These are phyloP conservation scores for Tipula helvola DNA, from an alignment of 2,888 invertebrate species.

Conservation along the genomic window DNA sequence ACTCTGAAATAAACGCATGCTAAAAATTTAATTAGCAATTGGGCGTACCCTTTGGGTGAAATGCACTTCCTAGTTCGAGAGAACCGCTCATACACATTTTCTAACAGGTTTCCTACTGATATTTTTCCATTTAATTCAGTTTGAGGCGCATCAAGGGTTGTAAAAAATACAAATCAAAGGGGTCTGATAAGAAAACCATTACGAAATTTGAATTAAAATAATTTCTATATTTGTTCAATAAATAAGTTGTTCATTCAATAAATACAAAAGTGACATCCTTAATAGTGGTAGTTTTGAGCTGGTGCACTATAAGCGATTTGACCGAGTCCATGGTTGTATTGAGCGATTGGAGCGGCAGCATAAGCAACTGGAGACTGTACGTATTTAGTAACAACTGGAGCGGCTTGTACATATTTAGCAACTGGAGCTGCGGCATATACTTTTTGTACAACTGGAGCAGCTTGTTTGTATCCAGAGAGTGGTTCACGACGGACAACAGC, in stretches of 20 bases:
- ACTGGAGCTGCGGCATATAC: not conserved
- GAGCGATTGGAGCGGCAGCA: not conserved
- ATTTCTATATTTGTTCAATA: not conserved
- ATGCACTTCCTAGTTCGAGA: no score
- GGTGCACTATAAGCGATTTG: not conserved
- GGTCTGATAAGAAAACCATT: no score
- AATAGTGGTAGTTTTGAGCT: not conserved
- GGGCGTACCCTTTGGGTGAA: no score
- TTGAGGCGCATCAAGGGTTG: no score
- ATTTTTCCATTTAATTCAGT: no score
- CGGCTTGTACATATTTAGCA: constrained; percentile 16
- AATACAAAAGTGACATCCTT: not conserved
- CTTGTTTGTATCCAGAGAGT: constrained; percentile 24
- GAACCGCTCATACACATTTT: no score
- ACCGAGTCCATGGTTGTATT: not conserved
- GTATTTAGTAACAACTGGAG: constrained; percentile 13
- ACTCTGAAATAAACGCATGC: no score
- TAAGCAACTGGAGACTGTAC: constrained; percentile 16
- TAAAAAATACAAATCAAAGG: no score
- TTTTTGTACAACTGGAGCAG: constrained; percentile 15
- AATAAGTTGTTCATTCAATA: not conserved
- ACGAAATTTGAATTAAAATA: not conserved
- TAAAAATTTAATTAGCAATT: no score
- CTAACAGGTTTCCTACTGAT: no score
- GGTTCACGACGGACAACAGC: constrained; percentile 42